These are phyloP conservation scores for Nipponacmea schrenckii DNA, from an alignment of 2,888 invertebrate species.

Conservation along the genomic window DNA sequence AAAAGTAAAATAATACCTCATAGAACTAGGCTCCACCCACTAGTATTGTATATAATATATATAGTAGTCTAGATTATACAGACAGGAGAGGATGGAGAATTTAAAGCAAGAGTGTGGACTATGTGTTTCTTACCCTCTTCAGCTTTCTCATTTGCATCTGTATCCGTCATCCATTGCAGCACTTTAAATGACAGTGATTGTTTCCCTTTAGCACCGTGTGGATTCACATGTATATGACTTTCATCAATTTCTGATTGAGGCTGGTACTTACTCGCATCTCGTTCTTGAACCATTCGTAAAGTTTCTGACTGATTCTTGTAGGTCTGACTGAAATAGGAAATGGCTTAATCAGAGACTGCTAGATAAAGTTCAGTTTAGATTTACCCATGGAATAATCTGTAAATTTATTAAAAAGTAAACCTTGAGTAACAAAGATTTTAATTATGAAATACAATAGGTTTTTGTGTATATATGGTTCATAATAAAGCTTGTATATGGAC, in stretches of 20 bases:
- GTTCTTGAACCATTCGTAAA: conserved; percentile 60
- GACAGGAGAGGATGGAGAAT: too few relatives aligned
- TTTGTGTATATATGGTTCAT: too few relatives aligned
- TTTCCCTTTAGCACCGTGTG: conserved; percentile 39
- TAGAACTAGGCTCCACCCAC: too few relatives aligned
- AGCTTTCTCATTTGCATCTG: conserved; percentile 26
- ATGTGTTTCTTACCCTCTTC: too few relatives aligned
- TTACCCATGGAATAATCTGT: background rate
- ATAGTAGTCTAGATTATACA: too few relatives aligned
- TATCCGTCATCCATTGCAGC: conserved; percentile 59
- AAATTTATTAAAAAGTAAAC: background rate
- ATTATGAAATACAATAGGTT: too few relatives aligned
- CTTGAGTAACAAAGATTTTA: too few relatives aligned
- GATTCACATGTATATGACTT: conserved; percentile 28
- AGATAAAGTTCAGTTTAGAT: background rate
- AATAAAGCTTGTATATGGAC: too few relatives aligned
- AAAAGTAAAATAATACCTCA: too few relatives aligned
- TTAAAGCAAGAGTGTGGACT: too few relatives aligned
- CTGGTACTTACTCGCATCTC: conserved; percentile 51
- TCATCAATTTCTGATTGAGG: conserved; percentile 34
- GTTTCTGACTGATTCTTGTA: conserved; percentile 50
- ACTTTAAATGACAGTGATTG: conserved; percentile 57
- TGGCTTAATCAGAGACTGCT: background rate
- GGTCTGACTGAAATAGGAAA: conserved; percentile 6
- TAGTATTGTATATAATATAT: too few relatives aligned